These are phyloP conservation scores for Malurus elegans DNA, from an alignment of 2,113 vertebrate genomes.

Conservation along the genomic window DNA sequence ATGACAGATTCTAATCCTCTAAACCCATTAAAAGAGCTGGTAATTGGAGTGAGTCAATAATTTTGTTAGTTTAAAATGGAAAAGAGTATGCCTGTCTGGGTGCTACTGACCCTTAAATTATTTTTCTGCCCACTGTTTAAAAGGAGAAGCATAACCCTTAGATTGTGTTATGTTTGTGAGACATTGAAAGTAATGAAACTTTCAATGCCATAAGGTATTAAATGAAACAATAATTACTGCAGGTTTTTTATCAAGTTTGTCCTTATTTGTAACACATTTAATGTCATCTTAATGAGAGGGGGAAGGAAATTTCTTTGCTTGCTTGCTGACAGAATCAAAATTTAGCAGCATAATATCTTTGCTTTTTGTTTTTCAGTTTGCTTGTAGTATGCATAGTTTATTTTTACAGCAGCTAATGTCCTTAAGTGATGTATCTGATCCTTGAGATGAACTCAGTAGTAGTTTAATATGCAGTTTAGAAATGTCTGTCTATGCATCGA, in stretches of 20 bases:
- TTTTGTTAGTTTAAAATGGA: neutral
- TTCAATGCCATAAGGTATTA: neutral
- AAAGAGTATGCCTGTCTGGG: neutral
- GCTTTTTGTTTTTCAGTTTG: neutral
- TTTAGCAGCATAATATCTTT: fast-evolving
- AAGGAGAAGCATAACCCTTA: neutral
- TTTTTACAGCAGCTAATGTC: neutral
- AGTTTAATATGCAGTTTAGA: neutral
- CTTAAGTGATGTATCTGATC: neutral
- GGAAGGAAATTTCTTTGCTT: neutral
- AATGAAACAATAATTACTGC: neutral
- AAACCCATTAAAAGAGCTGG: neutral
- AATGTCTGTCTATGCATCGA: neutral
- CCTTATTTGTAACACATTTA: neutral
- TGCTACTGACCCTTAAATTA: neutral
- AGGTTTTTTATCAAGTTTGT: neutral
- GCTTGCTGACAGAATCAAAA: neutral
- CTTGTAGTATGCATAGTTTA: neutral
- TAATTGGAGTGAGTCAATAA: neutral
- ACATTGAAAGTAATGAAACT: neutral
- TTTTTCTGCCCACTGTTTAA: neutral
- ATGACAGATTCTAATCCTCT: neutral
- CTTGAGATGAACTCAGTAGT: neutral
- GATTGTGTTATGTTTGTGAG: neutral
- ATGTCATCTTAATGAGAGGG: neutral